Evolutionary conservation across 1,140 invertebrate species (phyloP).

Genomic region (Batillaria attramentaria): DNA sequence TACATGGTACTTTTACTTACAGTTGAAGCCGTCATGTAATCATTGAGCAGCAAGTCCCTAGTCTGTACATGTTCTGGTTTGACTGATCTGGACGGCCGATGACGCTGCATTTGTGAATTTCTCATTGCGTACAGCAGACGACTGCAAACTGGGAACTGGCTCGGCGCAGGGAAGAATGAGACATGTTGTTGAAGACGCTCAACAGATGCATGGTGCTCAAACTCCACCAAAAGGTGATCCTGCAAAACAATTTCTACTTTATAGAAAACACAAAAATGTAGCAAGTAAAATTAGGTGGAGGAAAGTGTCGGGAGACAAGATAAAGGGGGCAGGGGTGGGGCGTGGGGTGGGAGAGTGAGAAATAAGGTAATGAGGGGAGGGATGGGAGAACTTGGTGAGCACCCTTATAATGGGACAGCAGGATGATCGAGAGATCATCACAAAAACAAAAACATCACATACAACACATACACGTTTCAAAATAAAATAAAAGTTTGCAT

Average conservation of each 20-base stretch:
- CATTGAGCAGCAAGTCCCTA: neutral
- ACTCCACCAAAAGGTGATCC: slow-evolving; percentile 25
- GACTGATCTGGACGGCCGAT: neutral
- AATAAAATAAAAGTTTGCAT: no score
- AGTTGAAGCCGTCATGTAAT: slow-evolving; percentile 6
- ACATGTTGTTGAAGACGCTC: neutral
- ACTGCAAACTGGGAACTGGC: slow-evolving; percentile 18
- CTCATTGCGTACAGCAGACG: slow-evolving; percentile 20
- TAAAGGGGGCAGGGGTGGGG: neutral
- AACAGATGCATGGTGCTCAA: neutral
- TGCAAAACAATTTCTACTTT: neutral
- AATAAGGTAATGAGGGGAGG: neutral
- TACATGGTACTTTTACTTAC: neutral
- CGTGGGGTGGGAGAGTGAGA: slow-evolving; percentile 1
- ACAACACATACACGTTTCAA: no score
- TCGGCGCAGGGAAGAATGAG: neutral
- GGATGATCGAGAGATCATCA: no score
- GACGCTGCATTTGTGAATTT: neutral
- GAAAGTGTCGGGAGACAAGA: neutral
- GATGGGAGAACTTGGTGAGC: neutral
- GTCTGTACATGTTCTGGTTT: neutral
- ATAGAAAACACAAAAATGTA: neutral
- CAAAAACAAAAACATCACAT: no score
- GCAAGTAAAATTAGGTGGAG: neutral
- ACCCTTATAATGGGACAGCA: neutral